These are phyloP conservation scores for Hippocampus comes DNA, from an alignment of 2,113 vertebrate species.

Conservation along the genomic window DNA sequence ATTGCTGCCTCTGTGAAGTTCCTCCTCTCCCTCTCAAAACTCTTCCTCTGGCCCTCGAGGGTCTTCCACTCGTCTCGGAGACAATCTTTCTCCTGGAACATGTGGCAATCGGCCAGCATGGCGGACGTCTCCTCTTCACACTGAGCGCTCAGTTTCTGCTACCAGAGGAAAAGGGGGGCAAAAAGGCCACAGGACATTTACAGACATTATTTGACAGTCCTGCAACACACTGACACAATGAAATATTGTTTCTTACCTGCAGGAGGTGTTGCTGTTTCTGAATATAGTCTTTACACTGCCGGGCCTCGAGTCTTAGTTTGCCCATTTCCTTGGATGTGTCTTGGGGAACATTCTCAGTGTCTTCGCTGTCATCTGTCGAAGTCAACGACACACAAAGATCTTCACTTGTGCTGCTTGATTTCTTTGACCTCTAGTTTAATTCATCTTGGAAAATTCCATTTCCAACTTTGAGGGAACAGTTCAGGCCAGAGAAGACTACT, in stretches of 20 bases:
- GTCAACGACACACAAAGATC: constrained; percentile 65
- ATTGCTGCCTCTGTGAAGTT: constrained; percentile 97
- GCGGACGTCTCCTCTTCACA: constrained; percentile 85
- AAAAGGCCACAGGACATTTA: background rate
- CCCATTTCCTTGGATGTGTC: constrained; percentile 84
- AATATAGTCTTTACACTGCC: constrained; percentile 92
- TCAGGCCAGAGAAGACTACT: too few species aligned
- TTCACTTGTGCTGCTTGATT: background rate
- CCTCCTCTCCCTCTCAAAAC: constrained; percentile 88
- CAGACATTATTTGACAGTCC: background rate
- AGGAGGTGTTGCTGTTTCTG: constrained; percentile 88
- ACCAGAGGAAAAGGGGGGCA: background rate
- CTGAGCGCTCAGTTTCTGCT: constrained; percentile 85
- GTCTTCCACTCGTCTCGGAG: constrained; percentile 87
- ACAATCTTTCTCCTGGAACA: constrained; percentile 86
- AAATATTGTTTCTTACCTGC: constrained; percentile 71
- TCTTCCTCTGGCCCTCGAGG: constrained; percentile 86
- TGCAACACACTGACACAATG: background rate
- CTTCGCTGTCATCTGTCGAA: constrained; percentile 60
- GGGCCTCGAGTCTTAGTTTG: constrained; percentile 85
- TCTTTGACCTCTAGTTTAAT: background rate
- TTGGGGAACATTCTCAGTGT: constrained; percentile 76
- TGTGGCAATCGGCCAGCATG: constrained; percentile 82
- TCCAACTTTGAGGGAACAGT: too few species aligned
- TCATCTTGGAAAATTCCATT: too few species aligned